Evolutionary conservation across 2,113 vertebrate species (phyloP), one percentile per base, ranked within the genome.

Genomic region (Baryphthengus martii): DNA sequence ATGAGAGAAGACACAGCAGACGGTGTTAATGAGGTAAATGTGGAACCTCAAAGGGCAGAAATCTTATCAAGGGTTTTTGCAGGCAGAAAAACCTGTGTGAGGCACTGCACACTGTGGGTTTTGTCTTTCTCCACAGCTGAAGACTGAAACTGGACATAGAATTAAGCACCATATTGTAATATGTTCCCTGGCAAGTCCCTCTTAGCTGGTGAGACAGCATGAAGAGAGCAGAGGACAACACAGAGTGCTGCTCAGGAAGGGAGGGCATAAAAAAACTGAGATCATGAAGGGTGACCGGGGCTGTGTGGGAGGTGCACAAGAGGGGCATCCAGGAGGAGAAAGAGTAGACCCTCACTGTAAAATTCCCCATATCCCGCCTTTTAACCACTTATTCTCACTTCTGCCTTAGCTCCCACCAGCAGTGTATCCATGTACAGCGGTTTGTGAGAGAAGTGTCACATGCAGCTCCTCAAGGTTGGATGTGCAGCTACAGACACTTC

Each of bases 271-370:
- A 66, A 59, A 70, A 14, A 24, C 17, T 25, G 50, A 58, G 26
- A 56, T 13, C 3, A 1, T 17, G 39, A 68, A 33, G 4, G 8
- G 9, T 15, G 33, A 39, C 6, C 0, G 3, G 31, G 2, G 25
- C 52, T 61, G 42, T 1, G 1, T 2, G 8, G 26, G 33, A 84
- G 17, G 10, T 47, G 14, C 11, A 61, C 3, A n/a, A 35, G n/a
- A 58, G 5, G 3, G 20, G 18, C 29, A 59, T 6, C 25, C 65
- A 56, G 37, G n/a, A 87, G n/a, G 18, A 53, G 17, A 50, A 6
- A 37, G 8, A 52, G 13, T 4, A 56, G 73, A 68, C 6, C 8
- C 28, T 17, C 62, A 24, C 9, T 44, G 17, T 9, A 50, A 83
- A 92, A 90, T 59, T 59, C 39, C n/a, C 17, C 52, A 42, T n/a